Percentiles rank a stretch among this genome's conserved stretches.
Conservation (phyloP, 2,797 vertebrate genomes). For the Eremophila alpestris region DNA sequence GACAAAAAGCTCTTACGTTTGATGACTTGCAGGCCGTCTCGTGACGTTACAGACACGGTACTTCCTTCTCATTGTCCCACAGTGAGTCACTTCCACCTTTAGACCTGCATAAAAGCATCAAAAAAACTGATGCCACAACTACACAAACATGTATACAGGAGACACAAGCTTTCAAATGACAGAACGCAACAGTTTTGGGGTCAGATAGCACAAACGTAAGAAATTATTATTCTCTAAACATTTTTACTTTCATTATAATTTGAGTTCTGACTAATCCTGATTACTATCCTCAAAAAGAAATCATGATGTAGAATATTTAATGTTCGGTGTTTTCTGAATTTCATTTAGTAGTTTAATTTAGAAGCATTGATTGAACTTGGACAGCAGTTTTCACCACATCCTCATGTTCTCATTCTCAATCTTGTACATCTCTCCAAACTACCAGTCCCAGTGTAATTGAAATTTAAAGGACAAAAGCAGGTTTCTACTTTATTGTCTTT, state of each 20-base stretch:
- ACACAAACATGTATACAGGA: neutral
- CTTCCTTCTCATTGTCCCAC: slow-evolving; percentile 99
- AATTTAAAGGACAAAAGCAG: neutral
- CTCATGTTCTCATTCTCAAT: neutral
- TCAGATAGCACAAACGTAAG: neutral
- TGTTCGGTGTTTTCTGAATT: neutral
- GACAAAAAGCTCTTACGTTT: slow-evolving; percentile 86
- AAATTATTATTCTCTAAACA: neutral
- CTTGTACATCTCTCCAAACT: neutral
- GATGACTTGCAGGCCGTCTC: slow-evolving; percentile 96
- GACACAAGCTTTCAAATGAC: neutral
- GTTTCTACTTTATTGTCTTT: neutral
- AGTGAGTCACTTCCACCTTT: slow-evolving; percentile 99
- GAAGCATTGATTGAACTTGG: neutral
- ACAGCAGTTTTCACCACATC: neutral
- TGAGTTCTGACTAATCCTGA: neutral
- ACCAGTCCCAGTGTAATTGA: neutral
- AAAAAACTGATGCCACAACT: slow-evolving; percentile 15
- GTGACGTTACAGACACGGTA: slow-evolving; percentile 99
- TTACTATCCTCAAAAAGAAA: neutral
- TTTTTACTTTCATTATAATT: neutral
- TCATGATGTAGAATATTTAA: neutral
- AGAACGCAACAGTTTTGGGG: neutral
- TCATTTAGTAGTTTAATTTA: neutral
- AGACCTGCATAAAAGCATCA: slow-evolving; percentile 83